Conservation (phyloP, 2,113 vertebrate genomes). For the Polyodon spathula region DNA sequence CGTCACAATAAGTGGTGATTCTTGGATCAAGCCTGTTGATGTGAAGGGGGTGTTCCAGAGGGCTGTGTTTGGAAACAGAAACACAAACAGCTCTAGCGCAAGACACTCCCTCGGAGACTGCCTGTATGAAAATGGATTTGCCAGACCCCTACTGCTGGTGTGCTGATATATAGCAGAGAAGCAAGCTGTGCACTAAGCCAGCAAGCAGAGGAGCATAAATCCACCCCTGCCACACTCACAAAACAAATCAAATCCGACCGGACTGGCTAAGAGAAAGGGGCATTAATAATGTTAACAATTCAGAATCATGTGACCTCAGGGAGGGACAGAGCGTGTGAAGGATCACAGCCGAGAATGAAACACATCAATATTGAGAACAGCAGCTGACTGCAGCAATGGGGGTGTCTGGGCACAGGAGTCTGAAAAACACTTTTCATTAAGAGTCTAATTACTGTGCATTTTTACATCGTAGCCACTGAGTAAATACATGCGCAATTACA, state of each 20-base stretch:
- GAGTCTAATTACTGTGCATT: no score
- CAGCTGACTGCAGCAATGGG: neutral
- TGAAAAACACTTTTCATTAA: no score
- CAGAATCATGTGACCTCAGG: constrained; percentile 4
- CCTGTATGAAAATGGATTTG: constrained; percentile 17
- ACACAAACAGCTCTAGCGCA: neutral
- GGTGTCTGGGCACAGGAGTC: neutral
- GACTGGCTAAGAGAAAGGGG: constrained; percentile 12
- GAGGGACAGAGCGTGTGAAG: neutral
- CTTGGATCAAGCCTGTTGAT: no score
- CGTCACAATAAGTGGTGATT: no score
- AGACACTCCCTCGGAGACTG: neutral
- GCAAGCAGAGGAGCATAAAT: constrained; percentile 15
- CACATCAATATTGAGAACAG: neutral
- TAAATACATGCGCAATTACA: no score
- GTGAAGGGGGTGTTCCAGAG: no score
- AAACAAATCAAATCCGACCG: constrained; percentile 19
- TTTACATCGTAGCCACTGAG: no score
- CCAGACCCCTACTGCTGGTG: constrained; percentile 18
- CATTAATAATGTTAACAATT: constrained; percentile 9
- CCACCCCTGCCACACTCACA: constrained; percentile 12
- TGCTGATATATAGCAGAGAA: constrained; percentile 15
- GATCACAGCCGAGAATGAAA: no score
- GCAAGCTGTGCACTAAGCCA: neutral
- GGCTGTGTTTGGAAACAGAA: no score